Evolutionary conservation across 2,797 vertebrate genomes (phyloP), one percentile per base, ranked within the genome.

Genomic region (Chelon labrosus): DNA sequence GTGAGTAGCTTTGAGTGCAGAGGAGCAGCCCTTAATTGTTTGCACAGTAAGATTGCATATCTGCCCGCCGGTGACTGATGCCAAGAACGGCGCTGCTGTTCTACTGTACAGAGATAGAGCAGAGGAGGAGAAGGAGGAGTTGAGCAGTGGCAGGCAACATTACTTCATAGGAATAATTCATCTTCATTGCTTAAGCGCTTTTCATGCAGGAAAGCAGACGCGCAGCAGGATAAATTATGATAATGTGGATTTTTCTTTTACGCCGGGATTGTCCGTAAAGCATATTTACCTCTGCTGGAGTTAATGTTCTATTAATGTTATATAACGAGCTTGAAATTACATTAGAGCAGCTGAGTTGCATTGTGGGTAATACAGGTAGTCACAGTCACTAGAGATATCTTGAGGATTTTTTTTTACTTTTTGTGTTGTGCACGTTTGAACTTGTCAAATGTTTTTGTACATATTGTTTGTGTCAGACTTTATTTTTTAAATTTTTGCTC

Each of bases 21-120:
- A 84, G 86, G 90, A 88, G 87, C 85, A 83, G 79, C 79, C 77
- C 80, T 82, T 90, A 89, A 90, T 89, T 93, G 93, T 94, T 93
- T 93, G 91, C 86, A 88, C 64, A 90, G 85, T 66, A 51, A 91
- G 92, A 92, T 92, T 93, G 79, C 72, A 37, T 86, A 90, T 92
- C 89, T 80, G 69, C 73, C 61, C 16, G 35, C 73, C 54, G 67
- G 70, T 80, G 90, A 92, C 84, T 85, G 80, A 88, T 90, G 82
- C 86, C 66, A 68, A 80, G 75, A 50, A 27, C 56, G 37, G 55
- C 83, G 82, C 74, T 50, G 65, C 5, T 25, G 64, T 42, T 62
- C 88, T 90, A 80, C 91, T 86, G 79, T 51, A 62, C 51, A 65
- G n/a, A 70, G 65, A 59, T 20, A 20, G 20, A 54, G 53, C 17